Evolutionary conservation across 2,888 invertebrate species (phyloP).

Genomic region (Dryobota labecula): DNA sequence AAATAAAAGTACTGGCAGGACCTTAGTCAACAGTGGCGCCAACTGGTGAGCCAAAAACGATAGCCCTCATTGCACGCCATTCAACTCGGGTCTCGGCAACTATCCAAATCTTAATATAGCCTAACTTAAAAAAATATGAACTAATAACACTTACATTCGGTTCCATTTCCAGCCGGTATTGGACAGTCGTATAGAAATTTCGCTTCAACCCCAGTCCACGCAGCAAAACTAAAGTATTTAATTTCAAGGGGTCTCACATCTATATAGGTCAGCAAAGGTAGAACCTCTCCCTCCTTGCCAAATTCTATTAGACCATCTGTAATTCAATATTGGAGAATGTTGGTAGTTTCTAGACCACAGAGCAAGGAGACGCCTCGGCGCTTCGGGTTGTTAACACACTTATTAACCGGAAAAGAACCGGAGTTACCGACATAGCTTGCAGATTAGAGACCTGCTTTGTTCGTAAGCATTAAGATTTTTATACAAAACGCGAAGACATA

Average conservation of each 20-base stretch:
- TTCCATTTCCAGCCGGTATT: constrained; percentile 72
- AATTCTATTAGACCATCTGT: constrained; percentile 92
- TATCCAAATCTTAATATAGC: neutral
- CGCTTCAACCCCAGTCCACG: constrained; percentile 92
- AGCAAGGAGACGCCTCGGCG: neutral
- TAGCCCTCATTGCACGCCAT: too few relatives aligned
- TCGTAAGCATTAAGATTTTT: too few relatives aligned
- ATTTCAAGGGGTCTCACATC: constrained; percentile 91
- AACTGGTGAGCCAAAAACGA: too few relatives aligned
- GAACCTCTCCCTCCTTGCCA: constrained; percentile 91
- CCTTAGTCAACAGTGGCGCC: too few relatives aligned
- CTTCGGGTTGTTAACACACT: too few relatives aligned
- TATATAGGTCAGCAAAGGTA: constrained; percentile 91
- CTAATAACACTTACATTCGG: constrained; percentile 72
- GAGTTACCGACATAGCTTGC: too few relatives aligned
- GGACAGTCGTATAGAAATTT: constrained; percentile 93
- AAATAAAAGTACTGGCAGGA: too few relatives aligned
- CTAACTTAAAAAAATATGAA: neutral
- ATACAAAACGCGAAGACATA: too few relatives aligned
- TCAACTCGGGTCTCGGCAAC: too few relatives aligned
- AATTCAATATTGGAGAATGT: constrained; percentile 53
- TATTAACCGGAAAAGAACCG: too few relatives aligned
- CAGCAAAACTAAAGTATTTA: constrained; percentile 92
- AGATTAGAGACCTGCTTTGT: too few relatives aligned
- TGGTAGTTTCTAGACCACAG: constrained; percentile 5